Base-by-base conservation (phyloP, 2,113 vertebrate genomes). In the Galbula dea region DNA sequence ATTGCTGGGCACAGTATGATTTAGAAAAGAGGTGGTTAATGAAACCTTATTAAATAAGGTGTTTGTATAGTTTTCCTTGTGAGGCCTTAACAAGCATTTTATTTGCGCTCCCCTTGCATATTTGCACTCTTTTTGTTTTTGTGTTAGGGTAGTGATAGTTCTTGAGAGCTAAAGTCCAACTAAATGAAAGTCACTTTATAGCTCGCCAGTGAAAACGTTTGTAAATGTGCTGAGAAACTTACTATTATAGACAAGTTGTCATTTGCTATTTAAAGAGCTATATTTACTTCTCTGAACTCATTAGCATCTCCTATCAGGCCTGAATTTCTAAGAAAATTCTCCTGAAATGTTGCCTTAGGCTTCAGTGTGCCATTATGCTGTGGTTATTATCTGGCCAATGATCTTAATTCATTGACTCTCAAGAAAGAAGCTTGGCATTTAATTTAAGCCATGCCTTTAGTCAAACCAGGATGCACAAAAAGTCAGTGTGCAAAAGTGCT, bases 401-500 rank as follows among this genome's bases (percentile, higher is more conserved):
- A 96, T 94, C 89, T 94, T 94, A 93, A 96, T 96, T 95, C 84
- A 89, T 91, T 94, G 94, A 61, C n/a, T 78, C 91, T 95, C 75
- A 52, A 72, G 93, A 48, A 95, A 81, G 87, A 71, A 88, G 79
- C 89, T 87, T 96, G 94, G 93, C 89, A 95, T 96, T 96, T 95
- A 55, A 95, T 94, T 92, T 94, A 71, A 94, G 83, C 79, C 68
- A n/a, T 91, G 85, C 95, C 89, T 88, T 65, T 75, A 58, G 87
- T 94, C 43, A 86, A 82, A 7, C 55, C 78, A 55, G 43, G 67
- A 34, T 67, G 67, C 73, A 58, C 61, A 86, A 86, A 75, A 89
- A 95, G 74, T 91, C 93, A 69, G 24, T 0, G 36, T 86, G 78
- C 59, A 88, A 52, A 87, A 95, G 84, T 69, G 67, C 37, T 92